Base-by-base conservation (phyloP, 2,888 invertebrate species). In the Macrophya annulata region DNA sequence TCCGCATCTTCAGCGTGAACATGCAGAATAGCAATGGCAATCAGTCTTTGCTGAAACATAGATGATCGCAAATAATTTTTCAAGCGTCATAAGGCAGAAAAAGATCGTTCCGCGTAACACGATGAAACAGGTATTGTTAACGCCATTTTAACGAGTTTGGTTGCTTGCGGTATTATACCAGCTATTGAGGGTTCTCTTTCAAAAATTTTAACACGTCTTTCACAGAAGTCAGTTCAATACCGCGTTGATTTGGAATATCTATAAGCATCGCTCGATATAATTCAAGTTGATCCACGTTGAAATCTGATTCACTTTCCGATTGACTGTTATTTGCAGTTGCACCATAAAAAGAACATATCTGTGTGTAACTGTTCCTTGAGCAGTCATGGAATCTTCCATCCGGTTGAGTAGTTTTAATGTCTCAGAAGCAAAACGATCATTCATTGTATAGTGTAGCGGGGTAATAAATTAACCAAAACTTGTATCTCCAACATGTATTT, bases 101-200 rank as follows among this genome's bases (percentile, higher is more conserved):
- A 87, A 45, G 86, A 86, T 51, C 87, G 77, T 72, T 86, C 87
- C 62, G 77, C 82, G 25, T 82, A 83, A 84, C 86, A 86, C 5
- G 87, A 79, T 55, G 87, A 87, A 62, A 55, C 85, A 72, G 87
- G 87, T 65, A 87, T 85, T n/a, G 76, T 82, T 21, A 87, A 45
- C 12, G 85, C 48, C 51, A 87, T 40, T 43, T 79, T 65, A 45
- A 85, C 17, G 45, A 87, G 84, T 21, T 71, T 84, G 1, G 68
- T 51, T 43, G 82, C 79, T 15, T 86, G 72, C 12, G 74, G 74
- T 9, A 87, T 65, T 10, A 87, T 59, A 48, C 81, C 85, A 48
- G 59, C 83, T 17, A 55, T 51, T 74, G 76, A 85, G 15, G 55
- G 68, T 65, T 74, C 62, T 86, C 79, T 62, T 81, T 45, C 17